Conservation (phyloP, 2,888 invertebrate species). For the Odontomyia ornata region DNA sequence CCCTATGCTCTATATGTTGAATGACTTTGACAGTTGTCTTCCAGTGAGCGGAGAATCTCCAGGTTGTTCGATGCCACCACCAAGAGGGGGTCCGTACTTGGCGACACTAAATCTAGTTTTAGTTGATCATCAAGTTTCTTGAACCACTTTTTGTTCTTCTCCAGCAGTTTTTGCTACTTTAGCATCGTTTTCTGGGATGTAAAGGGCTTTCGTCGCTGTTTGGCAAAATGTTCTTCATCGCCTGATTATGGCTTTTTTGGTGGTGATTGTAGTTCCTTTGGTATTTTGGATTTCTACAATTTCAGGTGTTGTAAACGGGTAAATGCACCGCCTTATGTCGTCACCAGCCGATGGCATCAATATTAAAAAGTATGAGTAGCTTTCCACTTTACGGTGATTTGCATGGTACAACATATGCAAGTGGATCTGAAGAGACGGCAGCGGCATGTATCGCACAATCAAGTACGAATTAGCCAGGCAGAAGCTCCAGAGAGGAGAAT, state of each 20-base stretch:
- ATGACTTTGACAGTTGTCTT: neutral
- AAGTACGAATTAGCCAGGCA: too few species aligned
- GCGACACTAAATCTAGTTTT: neutral
- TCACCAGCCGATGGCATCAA: too few species aligned
- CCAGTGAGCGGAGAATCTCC: neutral
- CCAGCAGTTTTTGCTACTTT: conserved; percentile 37
- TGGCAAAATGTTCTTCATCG: neutral
- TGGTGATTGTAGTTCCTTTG: too few species aligned
- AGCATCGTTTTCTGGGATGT: conserved; percentile 34
- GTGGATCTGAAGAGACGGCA: too few species aligned
- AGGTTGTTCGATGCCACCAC: neutral
- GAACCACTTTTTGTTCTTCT: conserved; percentile 11
- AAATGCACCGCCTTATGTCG: too few species aligned
- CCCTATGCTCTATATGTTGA: conserved; percentile 29
- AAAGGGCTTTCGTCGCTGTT: conserved; percentile 43
- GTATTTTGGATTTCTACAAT: too few species aligned
- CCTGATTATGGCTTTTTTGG: neutral
- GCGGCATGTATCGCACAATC: too few species aligned
- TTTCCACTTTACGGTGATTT: too few species aligned
- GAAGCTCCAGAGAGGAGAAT: too few species aligned
- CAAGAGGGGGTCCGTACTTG: neutral
- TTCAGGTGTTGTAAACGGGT: too few species aligned
- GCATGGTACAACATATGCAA: too few species aligned
- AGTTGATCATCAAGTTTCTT: neutral
- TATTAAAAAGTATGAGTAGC: too few species aligned